phyloP scores from a whole-genome alignment of 2,797 vertebrate genomes.

The Cercopithecus mitis region DNA sequence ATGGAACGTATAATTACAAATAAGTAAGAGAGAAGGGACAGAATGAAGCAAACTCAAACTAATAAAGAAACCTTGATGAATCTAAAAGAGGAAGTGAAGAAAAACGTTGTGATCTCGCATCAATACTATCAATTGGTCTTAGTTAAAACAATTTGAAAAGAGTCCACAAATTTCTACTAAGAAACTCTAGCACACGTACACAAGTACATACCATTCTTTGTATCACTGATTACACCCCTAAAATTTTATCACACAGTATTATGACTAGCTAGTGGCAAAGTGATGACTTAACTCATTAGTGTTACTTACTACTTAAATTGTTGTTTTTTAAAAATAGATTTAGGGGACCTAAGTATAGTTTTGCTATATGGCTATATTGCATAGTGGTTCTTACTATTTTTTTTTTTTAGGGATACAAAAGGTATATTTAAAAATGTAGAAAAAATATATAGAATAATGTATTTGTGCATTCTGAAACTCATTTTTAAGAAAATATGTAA shows the following conservation, averaged over 20 bases:
- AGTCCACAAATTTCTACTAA: background rate
- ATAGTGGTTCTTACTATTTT: background rate
- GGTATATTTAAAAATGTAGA: conserved; percentile 1
- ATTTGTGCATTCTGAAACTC: background rate
- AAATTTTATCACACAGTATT: background rate
- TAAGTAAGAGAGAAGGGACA: background rate
- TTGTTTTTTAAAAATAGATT: too few species aligned
- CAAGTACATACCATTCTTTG: background rate
- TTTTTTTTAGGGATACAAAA: background rate
- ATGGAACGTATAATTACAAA: background rate
- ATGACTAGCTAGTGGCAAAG: background rate
- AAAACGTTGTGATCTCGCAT: background rate
- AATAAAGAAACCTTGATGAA: background rate
- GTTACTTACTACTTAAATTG: background rate
- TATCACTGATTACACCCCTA: background rate
- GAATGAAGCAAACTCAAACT: background rate
- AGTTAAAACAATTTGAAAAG: background rate
- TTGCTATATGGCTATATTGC: too few species aligned
- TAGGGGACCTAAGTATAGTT: too few species aligned
- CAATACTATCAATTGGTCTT: background rate
- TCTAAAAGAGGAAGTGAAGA: background rate
- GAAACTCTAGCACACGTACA: background rate
- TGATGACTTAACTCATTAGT: background rate
- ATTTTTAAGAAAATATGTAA: background rate
- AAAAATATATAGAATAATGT: background rate